These are phyloP conservation scores for Casuarius casuarius DNA, from an alignment of 2,113 vertebrate genomes.

Conservation along the genomic window DNA sequence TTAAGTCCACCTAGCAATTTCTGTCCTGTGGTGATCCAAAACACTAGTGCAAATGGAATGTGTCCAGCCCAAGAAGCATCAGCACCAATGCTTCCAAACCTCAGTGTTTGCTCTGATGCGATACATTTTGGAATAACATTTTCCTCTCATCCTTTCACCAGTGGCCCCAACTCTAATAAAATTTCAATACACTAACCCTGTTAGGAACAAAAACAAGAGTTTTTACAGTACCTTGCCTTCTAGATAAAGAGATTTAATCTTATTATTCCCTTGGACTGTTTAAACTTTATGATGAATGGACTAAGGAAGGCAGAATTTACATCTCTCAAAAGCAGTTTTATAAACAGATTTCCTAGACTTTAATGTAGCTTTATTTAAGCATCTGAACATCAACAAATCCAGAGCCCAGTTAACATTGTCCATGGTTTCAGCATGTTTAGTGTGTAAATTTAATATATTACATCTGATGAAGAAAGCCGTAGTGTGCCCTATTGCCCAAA, in stretches of 20 bases:
- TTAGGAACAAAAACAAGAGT: slow-evolving; percentile 4
- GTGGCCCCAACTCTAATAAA: neutral
- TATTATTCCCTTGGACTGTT: neutral
- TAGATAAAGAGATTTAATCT: slow-evolving; percentile 18
- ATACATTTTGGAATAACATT: neutral
- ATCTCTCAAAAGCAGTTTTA: slow-evolving; percentile 57
- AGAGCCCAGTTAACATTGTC: slow-evolving; percentile 74
- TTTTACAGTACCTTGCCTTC: slow-evolving; percentile 19
- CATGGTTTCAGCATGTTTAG: slow-evolving; percentile 61
- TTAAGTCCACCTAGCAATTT: neutral
- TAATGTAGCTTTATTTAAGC: slow-evolving; percentile 79
- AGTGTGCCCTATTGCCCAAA: slow-evolving; percentile 62
- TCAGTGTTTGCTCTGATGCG: neutral
- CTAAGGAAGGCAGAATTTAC: slow-evolving; percentile 26
- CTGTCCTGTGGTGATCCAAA: neutral
- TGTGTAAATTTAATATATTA: slow-evolving; percentile 71
- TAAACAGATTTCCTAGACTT: slow-evolving; percentile 50
- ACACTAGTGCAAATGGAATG: neutral
- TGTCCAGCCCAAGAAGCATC: neutral
- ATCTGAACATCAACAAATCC: slow-evolving; percentile 68
- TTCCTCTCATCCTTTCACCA: neutral
- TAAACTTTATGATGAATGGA: neutral
- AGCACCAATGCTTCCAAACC: neutral
- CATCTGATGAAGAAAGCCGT: slow-evolving; percentile 66
- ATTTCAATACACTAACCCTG: neutral